A percentile compares a stretch with the other conserved stretches of the same genome.
Conservation (phyloP, 2,888 invertebrate species). For the Meganola albula region DNA sequence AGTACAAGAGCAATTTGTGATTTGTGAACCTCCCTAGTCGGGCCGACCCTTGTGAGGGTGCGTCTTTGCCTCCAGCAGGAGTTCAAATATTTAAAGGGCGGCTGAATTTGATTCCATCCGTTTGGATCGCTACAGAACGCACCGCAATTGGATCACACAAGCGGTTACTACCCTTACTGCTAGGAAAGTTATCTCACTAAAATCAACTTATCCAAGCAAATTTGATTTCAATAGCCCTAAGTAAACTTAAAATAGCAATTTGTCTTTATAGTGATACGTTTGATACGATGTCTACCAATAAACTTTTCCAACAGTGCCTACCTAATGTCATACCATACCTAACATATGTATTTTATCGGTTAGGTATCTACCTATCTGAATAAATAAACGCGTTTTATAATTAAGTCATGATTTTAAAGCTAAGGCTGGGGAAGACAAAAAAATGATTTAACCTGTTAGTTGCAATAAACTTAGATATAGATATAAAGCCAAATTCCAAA, state of each 20-base stretch:
- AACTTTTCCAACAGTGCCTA: no score
- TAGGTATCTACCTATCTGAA: no score
- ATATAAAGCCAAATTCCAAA: no score
- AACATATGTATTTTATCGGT: no score
- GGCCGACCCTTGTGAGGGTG: slow-evolving; percentile 9
- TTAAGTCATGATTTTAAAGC: no score
- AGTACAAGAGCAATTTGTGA: slow-evolving; percentile 23
- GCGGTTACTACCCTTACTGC: slow-evolving; percentile 47
- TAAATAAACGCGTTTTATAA: no score
- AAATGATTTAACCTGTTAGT: no score
- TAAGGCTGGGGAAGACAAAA: no score
- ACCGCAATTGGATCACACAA: slow-evolving; percentile 72
- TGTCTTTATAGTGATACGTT: not conserved
- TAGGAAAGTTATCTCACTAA: slow-evolving; percentile 52
- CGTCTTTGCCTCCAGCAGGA: slow-evolving; percentile 40
- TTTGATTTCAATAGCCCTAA: slow-evolving; percentile 58
- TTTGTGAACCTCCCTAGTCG: slow-evolving; percentile 17
- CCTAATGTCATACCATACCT: no score
- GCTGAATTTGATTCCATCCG: slow-evolving; percentile 60
- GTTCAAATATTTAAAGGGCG: slow-evolving; percentile 75
- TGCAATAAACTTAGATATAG: no score
- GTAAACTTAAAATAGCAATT: slow-evolving; percentile 47
- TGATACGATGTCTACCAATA: not conserved
- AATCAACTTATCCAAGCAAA: slow-evolving; percentile 62
- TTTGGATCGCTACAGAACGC: slow-evolving; percentile 40